Percentiles rank a stretch among this genome's conserved stretches.
These are phyloP conservation scores for Venturia canescens DNA, from an alignment of 1,140 invertebrate genomes.

Conservation along the genomic window DNA sequence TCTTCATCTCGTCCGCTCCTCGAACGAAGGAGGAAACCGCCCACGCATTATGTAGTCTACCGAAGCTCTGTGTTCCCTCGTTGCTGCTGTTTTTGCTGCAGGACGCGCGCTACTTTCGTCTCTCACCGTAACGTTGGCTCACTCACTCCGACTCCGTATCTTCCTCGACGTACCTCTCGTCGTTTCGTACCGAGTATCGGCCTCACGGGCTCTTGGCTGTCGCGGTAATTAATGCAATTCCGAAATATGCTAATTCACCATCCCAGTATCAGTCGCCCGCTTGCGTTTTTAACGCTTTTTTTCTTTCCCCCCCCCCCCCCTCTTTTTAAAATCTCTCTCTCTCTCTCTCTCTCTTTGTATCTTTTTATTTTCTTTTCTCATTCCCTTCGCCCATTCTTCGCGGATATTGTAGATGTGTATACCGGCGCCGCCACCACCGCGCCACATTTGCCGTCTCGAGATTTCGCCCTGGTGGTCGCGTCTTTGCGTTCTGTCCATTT, in stretches of 20 bases:
- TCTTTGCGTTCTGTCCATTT: constrained; percentile 48
- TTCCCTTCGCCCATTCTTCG: constrained; percentile 4
- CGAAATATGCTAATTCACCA: constrained; percentile 58
- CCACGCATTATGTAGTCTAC: constrained; percentile 23
- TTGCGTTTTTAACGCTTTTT: constrained; percentile 8
- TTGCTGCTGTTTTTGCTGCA: constrained; percentile 35
- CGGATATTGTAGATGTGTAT: constrained; percentile 27
- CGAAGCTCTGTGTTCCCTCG: neutral
- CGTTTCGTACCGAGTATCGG: constrained; percentile 57
- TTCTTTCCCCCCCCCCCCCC: neutral
- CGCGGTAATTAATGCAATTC: constrained; percentile 60
- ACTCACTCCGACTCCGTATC: neutral
- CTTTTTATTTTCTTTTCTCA: neutral
- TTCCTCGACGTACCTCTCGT: neutral
- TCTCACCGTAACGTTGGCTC: neutral
- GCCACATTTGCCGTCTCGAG: constrained; percentile 55
- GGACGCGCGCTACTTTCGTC: neutral
- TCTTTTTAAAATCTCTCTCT: constrained; percentile 9
- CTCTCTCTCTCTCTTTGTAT: neutral
- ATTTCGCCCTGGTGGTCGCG: constrained; percentile 55
- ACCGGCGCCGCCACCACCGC: constrained; percentile 36
- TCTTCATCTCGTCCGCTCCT: constrained; percentile 21
- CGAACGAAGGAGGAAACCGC: constrained; percentile 24
- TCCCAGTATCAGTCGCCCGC: constrained; percentile 27
- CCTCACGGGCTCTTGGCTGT: constrained; percentile 38